phyloP scores from a whole-genome alignment of 1,140 invertebrate genomes.

The Drosophila parabipectinata region DNA sequence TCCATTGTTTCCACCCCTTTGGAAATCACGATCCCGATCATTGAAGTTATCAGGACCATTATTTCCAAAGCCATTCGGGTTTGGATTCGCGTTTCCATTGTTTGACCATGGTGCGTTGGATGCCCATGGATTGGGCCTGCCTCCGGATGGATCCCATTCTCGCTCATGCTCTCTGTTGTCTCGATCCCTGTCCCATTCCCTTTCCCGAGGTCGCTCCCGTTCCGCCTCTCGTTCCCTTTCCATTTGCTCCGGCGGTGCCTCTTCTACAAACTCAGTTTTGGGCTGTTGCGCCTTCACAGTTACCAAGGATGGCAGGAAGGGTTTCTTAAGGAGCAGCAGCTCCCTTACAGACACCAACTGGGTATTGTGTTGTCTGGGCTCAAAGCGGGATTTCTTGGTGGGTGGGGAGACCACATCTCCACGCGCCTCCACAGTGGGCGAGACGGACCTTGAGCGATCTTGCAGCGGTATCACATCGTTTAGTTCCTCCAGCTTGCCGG shows the following conservation, averaged over 20 bases:
- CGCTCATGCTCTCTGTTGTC: constrained; percentile 35
- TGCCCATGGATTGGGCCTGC: constrained; percentile 75
- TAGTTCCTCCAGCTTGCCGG: constrained; percentile 91
- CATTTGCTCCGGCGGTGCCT: constrained; percentile 57
- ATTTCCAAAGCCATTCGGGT: constrained; percentile 68
- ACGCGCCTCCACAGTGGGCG: constrained; percentile 68
- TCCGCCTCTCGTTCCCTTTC: constrained; percentile 22
- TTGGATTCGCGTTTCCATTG: constrained; percentile 52
- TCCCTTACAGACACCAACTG: constrained; percentile 76
- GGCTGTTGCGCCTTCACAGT: constrained; percentile 68
- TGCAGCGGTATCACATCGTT: constrained; percentile 88
- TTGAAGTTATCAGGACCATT: constrained; percentile 54
- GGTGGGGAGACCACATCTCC: constrained; percentile 64
- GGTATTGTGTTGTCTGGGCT: constrained; percentile 74
- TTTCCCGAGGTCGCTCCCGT: constrained; percentile 27
- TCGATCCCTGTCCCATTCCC: constrained; percentile 15
- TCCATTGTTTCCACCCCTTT: constrained; percentile 49
- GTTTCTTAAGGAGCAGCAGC: constrained; percentile 69
- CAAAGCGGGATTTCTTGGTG: constrained; percentile 74
- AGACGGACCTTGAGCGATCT: constrained; percentile 84
- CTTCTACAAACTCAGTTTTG: constrained; percentile 67
- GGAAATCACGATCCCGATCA: constrained; percentile 58
- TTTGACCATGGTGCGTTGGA: constrained; percentile 60
- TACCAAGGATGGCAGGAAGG: constrained; percentile 70
- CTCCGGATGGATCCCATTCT: constrained; percentile 20